Conservation (phyloP, 2,888 invertebrate species). For the Cyclophora albipunctata region DNA sequence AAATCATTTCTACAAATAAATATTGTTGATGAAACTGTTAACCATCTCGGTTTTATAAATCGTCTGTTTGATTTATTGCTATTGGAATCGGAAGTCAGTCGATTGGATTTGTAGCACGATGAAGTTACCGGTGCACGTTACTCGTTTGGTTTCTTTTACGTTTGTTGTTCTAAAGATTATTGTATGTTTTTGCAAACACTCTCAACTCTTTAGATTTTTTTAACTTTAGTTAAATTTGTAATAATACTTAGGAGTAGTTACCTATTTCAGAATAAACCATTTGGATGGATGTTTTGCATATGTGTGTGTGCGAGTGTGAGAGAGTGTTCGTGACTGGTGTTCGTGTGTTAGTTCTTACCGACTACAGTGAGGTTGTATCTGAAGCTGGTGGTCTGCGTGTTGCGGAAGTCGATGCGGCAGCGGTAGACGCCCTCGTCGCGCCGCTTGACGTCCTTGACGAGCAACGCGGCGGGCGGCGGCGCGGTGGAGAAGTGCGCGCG, state of each 20-base stretch:
- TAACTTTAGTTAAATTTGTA: too few relatives aligned
- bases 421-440: conserved; percentile 93
- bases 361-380: conserved; percentile 93
- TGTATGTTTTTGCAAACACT: too few relatives aligned
- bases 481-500: conserved; percentile 89
- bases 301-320: neutral
- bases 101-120: neutral
- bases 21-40: neutral
- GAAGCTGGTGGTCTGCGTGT: conserved; percentile 91
- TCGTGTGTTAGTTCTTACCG: conserved; percentile 77
- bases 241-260: too few relatives aligned
- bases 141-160: neutral
- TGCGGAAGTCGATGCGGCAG: conserved; percentile 92
- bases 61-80: neutral
- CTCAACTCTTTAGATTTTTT: too few relatives aligned
- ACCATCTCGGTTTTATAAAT: neutral
- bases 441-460: conserved; percentile 84
- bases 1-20: conserved; percentile 1
- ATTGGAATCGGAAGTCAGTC: neutral
- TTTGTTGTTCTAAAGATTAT: too few relatives aligned
- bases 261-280: too few relatives aligned
- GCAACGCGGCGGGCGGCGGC: conserved; percentile 86
- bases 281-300: too few relatives aligned
- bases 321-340: neutral
- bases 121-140: neutral